Conservation (phyloP, 2,113 vertebrate species). For the Ptychochromis oligacanthus region DNA sequence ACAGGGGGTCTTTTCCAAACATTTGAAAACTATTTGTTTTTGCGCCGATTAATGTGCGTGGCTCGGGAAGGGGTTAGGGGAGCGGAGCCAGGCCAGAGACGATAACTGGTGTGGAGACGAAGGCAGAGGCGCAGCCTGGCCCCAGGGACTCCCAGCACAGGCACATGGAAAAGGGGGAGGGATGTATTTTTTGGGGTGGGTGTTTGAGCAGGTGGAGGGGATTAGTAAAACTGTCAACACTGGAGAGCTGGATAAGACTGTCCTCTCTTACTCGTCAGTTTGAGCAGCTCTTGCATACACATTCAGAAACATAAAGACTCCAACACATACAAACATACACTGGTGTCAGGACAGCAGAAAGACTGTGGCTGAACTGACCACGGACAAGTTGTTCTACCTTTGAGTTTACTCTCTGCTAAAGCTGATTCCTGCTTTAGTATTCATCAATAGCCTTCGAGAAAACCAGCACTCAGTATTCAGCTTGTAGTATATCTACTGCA, state of each 20-base stretch:
- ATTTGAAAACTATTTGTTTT: slow-evolving; percentile 87
- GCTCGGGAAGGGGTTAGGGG: slow-evolving; percentile 65
- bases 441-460: neutral
- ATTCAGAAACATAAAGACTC: slow-evolving; percentile 62
- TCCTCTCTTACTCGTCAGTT: slow-evolving; percentile 73
- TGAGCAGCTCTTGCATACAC: slow-evolving; percentile 74
- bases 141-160: slow-evolving; percentile 73
- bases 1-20: slow-evolving; percentile 84
- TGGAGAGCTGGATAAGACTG: slow-evolving; percentile 84
- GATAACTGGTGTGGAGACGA: slow-evolving; percentile 79
- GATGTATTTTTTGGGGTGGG: slow-evolving; percentile 77
- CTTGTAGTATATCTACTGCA: neutral
- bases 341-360: slow-evolving; percentile 29
- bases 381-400: slow-evolving; percentile 9
- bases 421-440: neutral
- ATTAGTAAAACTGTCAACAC: slow-evolving; percentile 98
- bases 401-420: neutral
- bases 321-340: slow-evolving; percentile 43
- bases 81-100: slow-evolving; percentile 68
- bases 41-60: slow-evolving; percentile 78
- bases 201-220: slow-evolving; percentile 99
- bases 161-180: slow-evolving; percentile 74
- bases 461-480: neutral
- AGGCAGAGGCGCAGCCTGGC: slow-evolving; percentile 69
- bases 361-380: slow-evolving; percentile 26